Conservation (phyloP, 1,140 invertebrate genomes). For the Diploscapter pachys region DNA sequence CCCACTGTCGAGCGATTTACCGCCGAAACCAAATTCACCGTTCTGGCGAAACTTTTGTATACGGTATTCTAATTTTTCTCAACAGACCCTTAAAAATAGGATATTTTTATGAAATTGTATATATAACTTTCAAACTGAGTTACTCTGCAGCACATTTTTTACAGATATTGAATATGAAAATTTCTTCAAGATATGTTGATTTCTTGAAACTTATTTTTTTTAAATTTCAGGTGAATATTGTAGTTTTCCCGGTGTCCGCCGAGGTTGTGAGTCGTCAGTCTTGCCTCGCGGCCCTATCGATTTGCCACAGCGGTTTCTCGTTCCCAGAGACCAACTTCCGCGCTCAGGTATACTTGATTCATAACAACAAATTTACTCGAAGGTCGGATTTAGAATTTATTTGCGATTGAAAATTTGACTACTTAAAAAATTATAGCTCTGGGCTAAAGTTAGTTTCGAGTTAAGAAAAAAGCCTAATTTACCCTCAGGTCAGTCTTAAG, state of each 20-base stretch:
- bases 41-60: constrained; percentile 47
- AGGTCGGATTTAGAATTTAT: too few relatives aligned
- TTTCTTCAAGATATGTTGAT: constrained; percentile 23
- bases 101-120: too few relatives aligned
- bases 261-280: constrained; percentile 47
- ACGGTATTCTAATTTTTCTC: constrained; percentile 22
- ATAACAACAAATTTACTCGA: too few relatives aligned
- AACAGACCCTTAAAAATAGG: too few relatives aligned
- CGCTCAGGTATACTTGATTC: constrained; percentile 19
- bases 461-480: too few relatives aligned
- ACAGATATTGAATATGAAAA: not conserved
- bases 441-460: too few relatives aligned
- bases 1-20: constrained; percentile 54
- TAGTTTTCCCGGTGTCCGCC: constrained; percentile 38
- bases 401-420: too few relatives aligned
- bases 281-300: constrained; percentile 41
- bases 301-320: constrained; percentile 46
- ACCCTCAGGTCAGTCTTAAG: too few relatives aligned
- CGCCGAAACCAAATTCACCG: constrained; percentile 54
- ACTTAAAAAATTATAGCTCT: too few relatives aligned
- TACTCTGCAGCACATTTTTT: too few relatives aligned
- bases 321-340: constrained; percentile 46
- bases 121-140: too few relatives aligned
- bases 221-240: constrained; percentile 45
- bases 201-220: constrained; percentile 1